These are phyloP conservation scores for Portunus trituberculatus DNA, from an alignment of 1,140 invertebrate species.

Conservation along the genomic window DNA sequence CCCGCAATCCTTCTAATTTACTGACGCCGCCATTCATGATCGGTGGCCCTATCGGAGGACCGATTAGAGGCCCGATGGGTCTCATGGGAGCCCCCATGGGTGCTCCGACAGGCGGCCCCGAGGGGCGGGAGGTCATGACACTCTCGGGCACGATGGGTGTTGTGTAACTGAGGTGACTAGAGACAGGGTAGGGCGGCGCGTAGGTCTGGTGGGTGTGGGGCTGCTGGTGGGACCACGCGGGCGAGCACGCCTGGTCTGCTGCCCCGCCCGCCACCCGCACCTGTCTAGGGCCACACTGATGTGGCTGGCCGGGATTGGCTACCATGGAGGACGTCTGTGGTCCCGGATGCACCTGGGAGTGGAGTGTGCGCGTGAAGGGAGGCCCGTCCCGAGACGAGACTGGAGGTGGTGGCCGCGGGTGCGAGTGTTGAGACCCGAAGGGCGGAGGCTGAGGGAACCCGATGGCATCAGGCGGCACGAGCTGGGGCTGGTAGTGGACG, in stretches of 20 bases:
- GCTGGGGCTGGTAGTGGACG: slow-evolving; percentile 53
- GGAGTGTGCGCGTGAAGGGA: slow-evolving; percentile 49
- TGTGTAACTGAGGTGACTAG: slow-evolving; percentile 77
- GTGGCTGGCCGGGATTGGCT: slow-evolving; percentile 43
- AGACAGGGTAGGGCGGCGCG: slow-evolving; percentile 54
- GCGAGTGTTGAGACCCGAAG: slow-evolving; percentile 63
- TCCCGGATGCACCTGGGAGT: slow-evolving; percentile 59
- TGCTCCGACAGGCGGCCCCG: slow-evolving; percentile 40
- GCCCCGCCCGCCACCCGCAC: slow-evolving; percentile 45
- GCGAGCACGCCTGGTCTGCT: slow-evolving; percentile 63
- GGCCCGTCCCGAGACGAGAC: slow-evolving; percentile 57
- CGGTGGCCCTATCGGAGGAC: slow-evolving; percentile 57
- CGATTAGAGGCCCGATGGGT: slow-evolving; percentile 49
- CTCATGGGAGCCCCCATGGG: slow-evolving; percentile 56
- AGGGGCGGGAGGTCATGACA: slow-evolving; percentile 39
- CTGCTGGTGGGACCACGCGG: slow-evolving; percentile 68
- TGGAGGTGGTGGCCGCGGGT: slow-evolving; percentile 38
- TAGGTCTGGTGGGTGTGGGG: slow-evolving; percentile 54
- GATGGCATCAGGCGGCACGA: slow-evolving; percentile 52
- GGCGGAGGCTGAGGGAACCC: slow-evolving; percentile 66
- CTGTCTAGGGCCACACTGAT: slow-evolving; percentile 70
- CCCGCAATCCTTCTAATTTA: slow-evolving; percentile 70
- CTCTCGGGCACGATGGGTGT: slow-evolving; percentile 77
- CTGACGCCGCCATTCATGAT: slow-evolving; percentile 71
- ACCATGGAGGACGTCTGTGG: slow-evolving; percentile 63